These are phyloP conservation scores for Prochilodus magdalenae DNA, from an alignment of 2,113 vertebrate species.

Conservation along the genomic window DNA sequence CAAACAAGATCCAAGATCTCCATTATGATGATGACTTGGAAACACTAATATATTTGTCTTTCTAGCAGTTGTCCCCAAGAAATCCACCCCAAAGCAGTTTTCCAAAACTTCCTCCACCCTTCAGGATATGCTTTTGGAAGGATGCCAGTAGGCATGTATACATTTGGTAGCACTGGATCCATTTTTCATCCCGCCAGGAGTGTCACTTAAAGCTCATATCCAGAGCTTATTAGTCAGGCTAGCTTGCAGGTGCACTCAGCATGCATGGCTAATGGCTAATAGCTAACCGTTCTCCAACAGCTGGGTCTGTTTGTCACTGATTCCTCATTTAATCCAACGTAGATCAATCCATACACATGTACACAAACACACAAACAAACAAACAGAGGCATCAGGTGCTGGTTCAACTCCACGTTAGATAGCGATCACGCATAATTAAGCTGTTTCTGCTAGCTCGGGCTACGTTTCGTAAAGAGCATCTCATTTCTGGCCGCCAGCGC, in stretches of 20 bases:
- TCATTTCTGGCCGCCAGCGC: background rate
- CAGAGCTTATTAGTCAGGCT: background rate
- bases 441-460: slow-evolving; percentile 22
- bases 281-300: background rate
- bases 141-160: too few species aligned
- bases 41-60: too few species aligned
- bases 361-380: background rate
- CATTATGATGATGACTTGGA: too few species aligned
- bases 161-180: too few species aligned
- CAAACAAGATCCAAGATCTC: too few species aligned
- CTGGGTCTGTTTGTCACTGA: background rate
- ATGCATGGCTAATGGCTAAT: background rate
- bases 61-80: too few species aligned
- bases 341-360: background rate
- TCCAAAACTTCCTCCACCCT: too few species aligned
- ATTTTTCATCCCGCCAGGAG: too few species aligned
- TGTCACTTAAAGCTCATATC: background rate
- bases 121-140: too few species aligned
- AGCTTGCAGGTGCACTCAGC: background rate
- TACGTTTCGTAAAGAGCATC: slow-evolving; percentile 27
- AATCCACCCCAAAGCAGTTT: too few species aligned
- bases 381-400: slow-evolving; percentile 6
- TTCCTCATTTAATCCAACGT: slow-evolving; percentile 1
- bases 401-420: background rate
- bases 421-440: slow-evolving; percentile 36